Conservation (phyloP, 2,113 vertebrate species). For the Symphodus melops region DNA sequence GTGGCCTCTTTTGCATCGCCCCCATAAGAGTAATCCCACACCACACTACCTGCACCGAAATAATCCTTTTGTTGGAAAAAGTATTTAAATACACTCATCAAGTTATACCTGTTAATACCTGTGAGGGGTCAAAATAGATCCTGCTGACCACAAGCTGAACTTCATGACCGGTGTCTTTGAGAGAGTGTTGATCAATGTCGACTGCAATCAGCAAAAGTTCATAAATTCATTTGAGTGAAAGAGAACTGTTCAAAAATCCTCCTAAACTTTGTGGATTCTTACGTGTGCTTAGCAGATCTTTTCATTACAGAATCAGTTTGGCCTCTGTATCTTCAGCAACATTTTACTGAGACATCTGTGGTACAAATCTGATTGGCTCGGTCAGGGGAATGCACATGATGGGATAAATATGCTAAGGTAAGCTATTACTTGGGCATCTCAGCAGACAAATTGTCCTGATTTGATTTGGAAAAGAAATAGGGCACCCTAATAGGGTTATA, state of each 20-base stretch:
- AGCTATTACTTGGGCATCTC: constrained; percentile 73
- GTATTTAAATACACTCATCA: constrained; percentile 36
- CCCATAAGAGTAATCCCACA: constrained; percentile 48
- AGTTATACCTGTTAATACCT: background rate
- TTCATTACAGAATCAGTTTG: constrained; percentile 44
- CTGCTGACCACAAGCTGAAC: background rate
- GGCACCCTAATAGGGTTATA: constrained; percentile 75
- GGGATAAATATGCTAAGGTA: constrained; percentile 74
- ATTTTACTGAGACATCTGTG: constrained; percentile 51
- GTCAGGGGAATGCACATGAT: constrained; percentile 67
- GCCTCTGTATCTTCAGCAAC: constrained; percentile 24
- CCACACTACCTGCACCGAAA: constrained; percentile 33
- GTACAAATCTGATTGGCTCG: constrained; percentile 61
- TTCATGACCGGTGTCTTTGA: background rate
- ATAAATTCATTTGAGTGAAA: too few species aligned
- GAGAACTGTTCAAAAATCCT: background rate
- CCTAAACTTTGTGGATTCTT: constrained; percentile 27
- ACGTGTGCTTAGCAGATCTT: constrained; percentile 18
- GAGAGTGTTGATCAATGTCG: background rate
- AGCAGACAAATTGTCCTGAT: constrained; percentile 80
- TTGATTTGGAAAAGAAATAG: constrained; percentile 79
- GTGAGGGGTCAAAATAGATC: constrained; percentile 16
- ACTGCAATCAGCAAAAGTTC: too few species aligned
- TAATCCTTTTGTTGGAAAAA: constrained; percentile 59
- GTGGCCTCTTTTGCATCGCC: constrained; percentile 49